Base-by-base conservation (phyloP, 2,797 vertebrate genomes). In the Numenius phaeopus region DNA sequence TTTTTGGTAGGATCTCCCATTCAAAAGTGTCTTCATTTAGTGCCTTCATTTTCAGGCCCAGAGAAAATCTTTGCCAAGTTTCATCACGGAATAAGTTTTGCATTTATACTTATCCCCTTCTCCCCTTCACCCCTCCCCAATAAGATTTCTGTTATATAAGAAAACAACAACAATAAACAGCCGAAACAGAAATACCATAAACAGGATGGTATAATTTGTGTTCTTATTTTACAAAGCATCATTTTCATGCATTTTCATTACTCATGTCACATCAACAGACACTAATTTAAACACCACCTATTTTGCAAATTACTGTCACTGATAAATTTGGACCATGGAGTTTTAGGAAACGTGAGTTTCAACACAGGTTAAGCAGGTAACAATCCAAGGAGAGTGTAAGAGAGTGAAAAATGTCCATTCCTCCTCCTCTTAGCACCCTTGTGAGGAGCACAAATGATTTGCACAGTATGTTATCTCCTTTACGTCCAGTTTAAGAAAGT, bases 1-100 rank as follows among this genome's bases (percentile, higher is more conserved):
- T 24, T 8, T 77, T 86, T 39, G 10, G 23, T 79, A 58, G 46
- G 13, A 34, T 52, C 24, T 85, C 30, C 32, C 30, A 50, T 90
- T 95, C 49, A 78, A 47, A 87, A 94, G 34, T 90, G 32, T 14
- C 40, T 92, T 91, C 5, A 27, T 87, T 84, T 92, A 57, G 32
- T 80, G 29, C 20, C 9, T 67, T 64, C 17, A 27, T 91, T 95
- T 94, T 91, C 69, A 75, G 29, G 10, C 30, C 40, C 42, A 54
- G 52, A 52, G 67, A 91, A 79, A 83, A 58, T 47, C 14, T 78
- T 72, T 87, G 49, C 47, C 61, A 85, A 2, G 77, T 92, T 79
- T 75, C 27, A 58, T 78, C 69, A 73, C 10, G 50, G 64, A 90
- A 67, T 5, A 85, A 40, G 71, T 37, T 81, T 87, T 87, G 44